phyloP scores from a whole-genome alignment of 1,140 invertebrate species.

The Tetramorium alpestre region DNA sequence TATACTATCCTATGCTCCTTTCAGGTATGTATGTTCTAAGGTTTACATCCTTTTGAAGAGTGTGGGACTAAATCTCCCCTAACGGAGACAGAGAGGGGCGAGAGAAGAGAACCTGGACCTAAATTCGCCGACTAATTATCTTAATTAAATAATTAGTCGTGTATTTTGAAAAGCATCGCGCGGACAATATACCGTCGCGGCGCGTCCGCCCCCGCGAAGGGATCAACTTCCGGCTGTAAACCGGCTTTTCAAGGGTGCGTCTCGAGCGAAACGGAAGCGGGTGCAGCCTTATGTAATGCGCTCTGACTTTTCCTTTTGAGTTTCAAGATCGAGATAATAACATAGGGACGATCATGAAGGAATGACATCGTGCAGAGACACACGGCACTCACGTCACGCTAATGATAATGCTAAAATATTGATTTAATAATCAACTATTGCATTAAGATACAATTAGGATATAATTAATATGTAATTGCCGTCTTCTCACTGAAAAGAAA shows the following conservation, averaged over 20 bases:
- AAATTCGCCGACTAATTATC: slow-evolving; percentile 6
- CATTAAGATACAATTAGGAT: too few relatives aligned
- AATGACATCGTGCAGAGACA: neutral
- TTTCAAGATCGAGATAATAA: slow-evolving; percentile 38
- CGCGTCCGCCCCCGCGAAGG: slow-evolving; percentile 54
- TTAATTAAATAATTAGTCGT: slow-evolving; percentile 43
- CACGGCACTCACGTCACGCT: neutral
- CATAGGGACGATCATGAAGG: neutral
- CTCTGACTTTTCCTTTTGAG: slow-evolving; percentile 4
- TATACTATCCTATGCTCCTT: too few relatives aligned
- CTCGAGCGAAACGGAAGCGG: slow-evolving; percentile 72
- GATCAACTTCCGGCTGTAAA: slow-evolving; percentile 81
- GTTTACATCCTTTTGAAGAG: too few relatives aligned
- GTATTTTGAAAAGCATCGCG: slow-evolving; percentile 35
- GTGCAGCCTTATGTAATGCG: slow-evolving; percentile 66
- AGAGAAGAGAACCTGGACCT: neutral
- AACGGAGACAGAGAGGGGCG: too few relatives aligned
- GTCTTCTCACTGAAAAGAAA: too few relatives aligned
- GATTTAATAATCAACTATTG: neutral
- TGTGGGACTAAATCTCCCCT: too few relatives aligned
- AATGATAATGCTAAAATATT: slow-evolving; percentile 4
- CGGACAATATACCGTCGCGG: slow-evolving; percentile 17
- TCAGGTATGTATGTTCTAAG: too few relatives aligned
- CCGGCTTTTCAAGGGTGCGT: slow-evolving; percentile 77
- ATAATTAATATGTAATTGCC: too few relatives aligned